Base-by-base conservation (phyloP, 2,113 vertebrate species). In the Atherinomorus stipes region DNA sequence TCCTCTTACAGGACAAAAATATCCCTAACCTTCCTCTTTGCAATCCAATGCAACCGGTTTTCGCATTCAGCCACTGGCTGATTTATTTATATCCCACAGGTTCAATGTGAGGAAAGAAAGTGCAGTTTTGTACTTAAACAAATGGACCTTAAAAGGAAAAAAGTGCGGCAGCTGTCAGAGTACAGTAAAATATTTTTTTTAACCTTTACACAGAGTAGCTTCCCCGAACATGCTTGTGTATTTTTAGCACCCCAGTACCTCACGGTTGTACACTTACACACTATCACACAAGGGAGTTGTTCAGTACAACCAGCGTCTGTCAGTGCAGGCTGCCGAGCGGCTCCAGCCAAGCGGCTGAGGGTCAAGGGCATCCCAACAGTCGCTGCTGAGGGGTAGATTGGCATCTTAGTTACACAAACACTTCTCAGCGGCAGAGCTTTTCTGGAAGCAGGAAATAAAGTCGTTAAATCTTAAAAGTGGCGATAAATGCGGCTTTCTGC, bases 81-180 rank as follows among this genome's bases (percentile, higher is more conserved):
- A 90, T 87, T 90, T 85, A 90, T 91, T 89, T 58, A 92, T 88
- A 49, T 79, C 76, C 81, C 66, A 12, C 65, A 76, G 81, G 84
- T 65, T 62, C 75, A 28, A 76, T 4, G 44, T 5, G 13, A 45
- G 53, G 63, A 59, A 31, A 1, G 45, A 42, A 56, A 70, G 59
- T 58, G 64, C 51, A 74, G 52, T 64, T 53, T 64, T 54, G 63
- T 31, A 58, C 53, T 71, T 66, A 66, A 64, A 78, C 65, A 90
- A 85, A 91, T 89, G 71, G 67, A 73, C 53, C 31, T 76, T 83
- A 72, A 85, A 87, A 80, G 76, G 66, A 70, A 82, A 53, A 82
- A 4, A 22, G 44, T 68, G 38, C 82, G 71, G 34, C 65, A 65
- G 53, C 37, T 64, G 40, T 69, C 40, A 23, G 37, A 45, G 56